Conservation (phyloP, 2,888 invertebrate genomes). For the Dasypolia templi region DNA sequence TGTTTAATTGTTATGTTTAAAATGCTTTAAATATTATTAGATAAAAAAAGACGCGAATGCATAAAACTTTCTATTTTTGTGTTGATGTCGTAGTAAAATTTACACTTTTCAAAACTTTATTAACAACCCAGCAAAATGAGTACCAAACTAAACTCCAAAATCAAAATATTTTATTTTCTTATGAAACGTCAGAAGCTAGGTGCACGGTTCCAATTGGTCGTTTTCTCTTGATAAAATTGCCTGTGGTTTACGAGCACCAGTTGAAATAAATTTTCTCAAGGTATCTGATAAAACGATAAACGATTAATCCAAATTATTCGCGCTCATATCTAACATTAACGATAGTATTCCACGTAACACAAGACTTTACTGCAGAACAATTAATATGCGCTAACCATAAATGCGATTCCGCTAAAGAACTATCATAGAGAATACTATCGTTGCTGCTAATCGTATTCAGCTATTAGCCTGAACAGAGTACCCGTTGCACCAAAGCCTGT, state of each 20-base stretch:
- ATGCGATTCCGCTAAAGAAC: slow-evolving; percentile 82
- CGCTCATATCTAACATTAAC: slow-evolving; percentile 23
- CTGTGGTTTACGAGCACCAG: slow-evolving; percentile 19
- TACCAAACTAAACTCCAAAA: background rate
- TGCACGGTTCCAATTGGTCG: too few species aligned
- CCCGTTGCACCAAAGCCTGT: slow-evolving; percentile 80
- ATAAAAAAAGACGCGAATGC: background rate
- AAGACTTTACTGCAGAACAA: slow-evolving; percentile 60
- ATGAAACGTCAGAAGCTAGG: too few species aligned
- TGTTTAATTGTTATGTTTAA: background rate
- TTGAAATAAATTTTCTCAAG: background rate
- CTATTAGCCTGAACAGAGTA: slow-evolving; percentile 77
- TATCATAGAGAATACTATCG: slow-evolving; percentile 62
- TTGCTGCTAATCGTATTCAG: slow-evolving; percentile 83
- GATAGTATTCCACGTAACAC: slow-evolving; percentile 36
- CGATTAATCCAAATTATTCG: slow-evolving; percentile 8
- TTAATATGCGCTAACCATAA: slow-evolving; percentile 71
- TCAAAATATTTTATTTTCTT: too few species aligned
- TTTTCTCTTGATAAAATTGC: too few species aligned
- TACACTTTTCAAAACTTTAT: background rate
- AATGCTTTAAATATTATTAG: background rate
- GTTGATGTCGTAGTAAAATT: background rate
- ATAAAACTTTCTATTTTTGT: background rate
- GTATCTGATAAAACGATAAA: slow-evolving; percentile 2
- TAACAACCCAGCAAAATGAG: background rate